Percentiles rank a stretch among this genome's conserved stretches.
phyloP scores from a whole-genome alignment of 2,113 vertebrate genomes.

The Scomber colias region DNA sequence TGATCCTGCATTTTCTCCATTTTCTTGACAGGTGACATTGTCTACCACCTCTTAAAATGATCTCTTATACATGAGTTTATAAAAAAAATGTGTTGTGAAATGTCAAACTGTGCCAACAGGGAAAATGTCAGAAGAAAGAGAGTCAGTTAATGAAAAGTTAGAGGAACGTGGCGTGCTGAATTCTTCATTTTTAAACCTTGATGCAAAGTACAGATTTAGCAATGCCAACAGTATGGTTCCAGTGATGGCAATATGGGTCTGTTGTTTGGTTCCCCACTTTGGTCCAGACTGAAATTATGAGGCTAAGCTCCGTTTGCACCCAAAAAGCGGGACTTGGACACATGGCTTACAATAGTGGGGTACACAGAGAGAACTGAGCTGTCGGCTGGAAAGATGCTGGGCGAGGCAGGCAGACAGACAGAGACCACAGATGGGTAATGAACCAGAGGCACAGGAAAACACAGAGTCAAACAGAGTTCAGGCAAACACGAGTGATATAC shows the following conservation, averaged over 20 bases:
- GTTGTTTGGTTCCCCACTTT: background rate
- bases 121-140: constrained; percentile 1
- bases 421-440: no score
- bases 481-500: no score
- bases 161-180: background rate
- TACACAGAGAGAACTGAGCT: no score
- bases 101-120: background rate
- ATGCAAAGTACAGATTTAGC: background rate
- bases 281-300: background rate
- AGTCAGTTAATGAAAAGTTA: background rate
- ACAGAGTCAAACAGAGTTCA: no score
- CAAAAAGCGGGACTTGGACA: no score
- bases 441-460: no score
- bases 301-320: no score
- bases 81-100: background rate
- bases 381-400: no score
- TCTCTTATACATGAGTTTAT: background rate
- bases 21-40: background rate
- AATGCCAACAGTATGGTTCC: background rate
- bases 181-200: background rate
- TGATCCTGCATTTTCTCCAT: background rate
- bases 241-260: no score
- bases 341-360: no score
- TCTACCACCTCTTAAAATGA: background rate
- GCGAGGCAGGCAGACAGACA: no score